These are phyloP conservation scores for Molanna angustata DNA, from an alignment of 2,888 invertebrate genomes.

Conservation along the genomic window DNA sequence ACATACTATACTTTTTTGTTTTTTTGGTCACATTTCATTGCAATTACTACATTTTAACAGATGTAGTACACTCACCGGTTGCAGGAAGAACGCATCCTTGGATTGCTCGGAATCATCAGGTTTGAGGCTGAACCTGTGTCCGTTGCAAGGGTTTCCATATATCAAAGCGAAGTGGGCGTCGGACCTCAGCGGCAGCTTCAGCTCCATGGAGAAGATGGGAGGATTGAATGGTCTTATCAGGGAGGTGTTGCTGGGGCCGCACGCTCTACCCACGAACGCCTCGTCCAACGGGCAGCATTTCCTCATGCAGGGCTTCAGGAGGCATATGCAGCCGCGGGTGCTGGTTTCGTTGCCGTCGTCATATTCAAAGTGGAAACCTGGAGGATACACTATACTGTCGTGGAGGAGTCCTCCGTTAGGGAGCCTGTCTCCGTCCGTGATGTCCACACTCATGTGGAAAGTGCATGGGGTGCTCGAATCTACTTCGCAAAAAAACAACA, in stretches of 20 bases:
- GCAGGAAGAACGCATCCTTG: constrained; percentile 13
- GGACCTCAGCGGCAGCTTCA: neutral
- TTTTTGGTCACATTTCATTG: too few relatives aligned
- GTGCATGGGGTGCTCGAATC: constrained; percentile 12
- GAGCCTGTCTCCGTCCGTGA: constrained; percentile 37
- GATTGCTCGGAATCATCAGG: constrained; percentile 5
- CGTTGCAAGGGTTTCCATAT: constrained; percentile 16
- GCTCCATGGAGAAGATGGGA: constrained; percentile 3
- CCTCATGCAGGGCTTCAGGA: constrained; percentile 41
- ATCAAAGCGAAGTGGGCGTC: constrained; percentile 11
- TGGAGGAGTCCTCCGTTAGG: constrained; percentile 40
- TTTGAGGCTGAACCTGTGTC: constrained; percentile 12
- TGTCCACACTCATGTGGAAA: constrained; percentile 30
- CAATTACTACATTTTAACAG: too few relatives aligned
- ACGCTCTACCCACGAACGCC: constrained; percentile 3
- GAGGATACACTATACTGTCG: constrained; percentile 39
- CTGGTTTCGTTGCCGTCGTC: constrained; percentile 18
- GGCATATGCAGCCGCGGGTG: constrained; percentile 43
- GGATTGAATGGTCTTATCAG: constrained; percentile 16
- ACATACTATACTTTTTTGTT: too few relatives aligned
- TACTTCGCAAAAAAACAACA: too few relatives aligned
- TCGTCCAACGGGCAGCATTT: constrained; percentile 40
- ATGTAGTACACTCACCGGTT: constrained; percentile 18
- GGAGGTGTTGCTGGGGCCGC: constrained; percentile 7
- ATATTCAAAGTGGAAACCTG: neutral